phyloP scores from a whole-genome alignment of 2,797 vertebrate genomes.

The Sebastes aleutianus region DNA sequence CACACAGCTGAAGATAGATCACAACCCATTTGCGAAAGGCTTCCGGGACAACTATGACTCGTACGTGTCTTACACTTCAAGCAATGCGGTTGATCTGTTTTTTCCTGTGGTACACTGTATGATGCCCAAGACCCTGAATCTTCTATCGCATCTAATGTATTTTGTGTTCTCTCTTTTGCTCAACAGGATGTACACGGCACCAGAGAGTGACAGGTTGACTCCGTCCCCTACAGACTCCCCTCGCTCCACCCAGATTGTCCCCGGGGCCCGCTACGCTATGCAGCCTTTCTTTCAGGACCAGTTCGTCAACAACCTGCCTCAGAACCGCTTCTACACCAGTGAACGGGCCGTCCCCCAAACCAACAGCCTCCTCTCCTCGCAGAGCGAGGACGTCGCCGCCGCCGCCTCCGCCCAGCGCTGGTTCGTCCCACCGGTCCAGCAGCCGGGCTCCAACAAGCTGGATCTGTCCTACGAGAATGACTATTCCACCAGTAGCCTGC shows the following conservation, averaged over 20 bases:
- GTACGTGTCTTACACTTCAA: conserved; percentile 81
- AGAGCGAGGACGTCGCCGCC: conserved; percentile 89
- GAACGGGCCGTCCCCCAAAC: conserved; percentile 96
- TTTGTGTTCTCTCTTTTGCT: neutral
- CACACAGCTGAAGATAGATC: conserved; percentile 98
- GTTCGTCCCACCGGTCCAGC: conserved; percentile 95
- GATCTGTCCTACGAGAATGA: conserved; percentile 94
- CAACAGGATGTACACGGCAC: conserved; percentile 97
- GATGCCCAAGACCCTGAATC: neutral
- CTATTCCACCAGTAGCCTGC: conserved; percentile 92
- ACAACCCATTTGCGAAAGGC: conserved; percentile 99
- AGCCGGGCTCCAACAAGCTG: conserved; percentile 90
- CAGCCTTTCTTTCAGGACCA: conserved; percentile 99
- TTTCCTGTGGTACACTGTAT: neutral
- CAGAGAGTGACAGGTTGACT: conserved; percentile 97
- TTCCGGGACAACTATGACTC: conserved; percentile 99
- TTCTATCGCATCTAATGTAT: neutral
- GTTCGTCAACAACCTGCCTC: conserved; percentile 98
- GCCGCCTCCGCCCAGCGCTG: conserved; percentile 91
- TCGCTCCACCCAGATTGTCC: conserved; percentile 98
- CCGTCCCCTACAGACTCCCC: conserved; percentile 98
- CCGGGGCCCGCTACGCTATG: conserved; percentile 93
- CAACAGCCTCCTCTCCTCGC: conserved; percentile 93
- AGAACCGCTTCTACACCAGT: conserved; percentile 92
- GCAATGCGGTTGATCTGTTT: neutral